Evolutionary conservation across 2,797 vertebrate genomes (phyloP).

Genomic region (Scolopax rusticola): DNA sequence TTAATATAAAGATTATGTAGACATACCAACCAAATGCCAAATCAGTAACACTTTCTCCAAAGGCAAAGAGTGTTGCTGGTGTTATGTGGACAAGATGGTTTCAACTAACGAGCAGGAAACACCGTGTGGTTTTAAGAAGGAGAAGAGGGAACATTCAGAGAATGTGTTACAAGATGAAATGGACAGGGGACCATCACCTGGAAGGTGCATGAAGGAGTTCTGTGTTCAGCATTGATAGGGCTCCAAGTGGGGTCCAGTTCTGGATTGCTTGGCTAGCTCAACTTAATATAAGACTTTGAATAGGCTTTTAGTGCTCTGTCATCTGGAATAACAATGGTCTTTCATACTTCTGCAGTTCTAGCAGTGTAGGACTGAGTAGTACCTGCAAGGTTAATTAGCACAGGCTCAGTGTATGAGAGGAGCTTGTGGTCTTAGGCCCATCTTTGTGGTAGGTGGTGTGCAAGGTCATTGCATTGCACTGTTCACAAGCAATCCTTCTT

Average conservation of each 20-base stretch:
- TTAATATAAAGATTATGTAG: background rate
- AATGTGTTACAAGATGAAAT: background rate
- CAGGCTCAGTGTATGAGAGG: background rate
- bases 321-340: background rate
- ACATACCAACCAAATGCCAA: background rate
- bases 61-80: background rate
- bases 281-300: background rate
- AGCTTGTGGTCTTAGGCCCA: background rate
- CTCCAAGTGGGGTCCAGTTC: background rate
- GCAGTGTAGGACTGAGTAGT: background rate
- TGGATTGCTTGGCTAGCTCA: background rate
- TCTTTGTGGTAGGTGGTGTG: background rate
- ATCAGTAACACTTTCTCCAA: background rate
- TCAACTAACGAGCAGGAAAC: background rate
- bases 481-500: background rate
- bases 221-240: background rate
- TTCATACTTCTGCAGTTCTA: background rate
- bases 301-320: background rate
- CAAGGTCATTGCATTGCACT: background rate
- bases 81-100: background rate
- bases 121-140: background rate
- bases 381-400: background rate
- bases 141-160: background rate
- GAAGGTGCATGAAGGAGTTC: background rate
- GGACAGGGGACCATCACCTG: background rate